Percentiles rank a stretch among this genome's conserved stretches.
These are phyloP conservation scores for Alethe castanea DNA, from an alignment of 2,113 vertebrate genomes.

Conservation along the genomic window DNA sequence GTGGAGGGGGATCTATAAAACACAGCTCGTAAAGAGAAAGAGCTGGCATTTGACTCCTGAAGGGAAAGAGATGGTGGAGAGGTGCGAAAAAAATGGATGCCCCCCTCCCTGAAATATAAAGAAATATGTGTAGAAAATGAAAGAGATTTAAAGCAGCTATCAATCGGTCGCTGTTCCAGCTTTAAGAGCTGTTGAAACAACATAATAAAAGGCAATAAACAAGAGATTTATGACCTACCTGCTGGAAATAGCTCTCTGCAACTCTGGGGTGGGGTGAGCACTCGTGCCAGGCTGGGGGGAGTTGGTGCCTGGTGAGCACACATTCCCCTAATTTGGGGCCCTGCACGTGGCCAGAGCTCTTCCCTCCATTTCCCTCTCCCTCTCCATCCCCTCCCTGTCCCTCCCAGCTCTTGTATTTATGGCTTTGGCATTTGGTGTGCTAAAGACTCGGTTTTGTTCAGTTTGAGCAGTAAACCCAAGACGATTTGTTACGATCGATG, in stretches of 20 bases:
- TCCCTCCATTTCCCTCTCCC: background rate
- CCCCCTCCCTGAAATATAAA: slow-evolving; percentile 36
- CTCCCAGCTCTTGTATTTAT: background rate
- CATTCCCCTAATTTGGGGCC: background rate
- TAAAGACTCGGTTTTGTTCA: background rate
- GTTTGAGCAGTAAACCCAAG: slow-evolving; percentile 18
- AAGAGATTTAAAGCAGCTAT: slow-evolving; percentile 78
- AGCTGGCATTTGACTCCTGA: slow-evolving; percentile 62
- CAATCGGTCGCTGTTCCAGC: slow-evolving; percentile 67
- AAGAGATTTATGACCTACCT: slow-evolving; percentile 72
- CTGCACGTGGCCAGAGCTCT: accelerated
- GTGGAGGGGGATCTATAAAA: slow-evolving; percentile 43
- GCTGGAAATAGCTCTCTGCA: slow-evolving; percentile 56
- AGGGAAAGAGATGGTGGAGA: background rate
- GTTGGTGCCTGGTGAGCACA: accelerated
- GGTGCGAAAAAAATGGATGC: slow-evolving; percentile 11
- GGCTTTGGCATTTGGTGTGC: background rate
- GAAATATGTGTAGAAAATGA: slow-evolving; percentile 72
- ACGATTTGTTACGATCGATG: background rate
- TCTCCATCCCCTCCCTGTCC: background rate
- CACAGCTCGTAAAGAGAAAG: slow-evolving; percentile 32
- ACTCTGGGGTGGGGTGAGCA: background rate
- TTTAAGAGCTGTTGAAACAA: slow-evolving; percentile 84
- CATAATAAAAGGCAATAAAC: slow-evolving; percentile 83
- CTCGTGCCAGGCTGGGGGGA: background rate